Evolutionary conservation across 2,888 invertebrate species (phyloP).

Genomic region (Ceriagrion tenellum): DNA sequence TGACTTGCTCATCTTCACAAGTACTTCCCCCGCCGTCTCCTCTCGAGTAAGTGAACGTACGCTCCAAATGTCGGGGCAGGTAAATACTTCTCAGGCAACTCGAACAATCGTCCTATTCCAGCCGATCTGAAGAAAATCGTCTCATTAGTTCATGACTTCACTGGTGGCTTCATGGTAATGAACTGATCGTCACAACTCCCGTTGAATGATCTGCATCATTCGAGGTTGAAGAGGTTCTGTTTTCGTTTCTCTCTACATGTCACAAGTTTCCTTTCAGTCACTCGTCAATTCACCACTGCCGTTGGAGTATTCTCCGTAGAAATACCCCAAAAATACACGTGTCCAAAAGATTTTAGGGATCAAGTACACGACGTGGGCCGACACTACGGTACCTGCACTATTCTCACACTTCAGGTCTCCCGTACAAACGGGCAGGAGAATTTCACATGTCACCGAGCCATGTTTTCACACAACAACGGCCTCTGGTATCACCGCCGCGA

Average conservation of each 20-base stretch:
- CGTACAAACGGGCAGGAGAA: no score
- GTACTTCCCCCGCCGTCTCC: background rate
- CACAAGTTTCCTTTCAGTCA: background rate
- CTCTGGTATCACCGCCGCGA: no score
- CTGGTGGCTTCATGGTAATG: background rate
- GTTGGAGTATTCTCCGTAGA: background rate
- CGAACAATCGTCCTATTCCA: background rate
- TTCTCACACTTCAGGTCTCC: no score
- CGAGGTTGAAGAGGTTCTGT: background rate
- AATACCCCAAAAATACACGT: no score
- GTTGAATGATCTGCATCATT: background rate
- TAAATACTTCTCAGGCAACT: background rate
- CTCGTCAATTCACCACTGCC: background rate
- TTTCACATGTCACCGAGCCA: no score
- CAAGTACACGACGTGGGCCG: no score
- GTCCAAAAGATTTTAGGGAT: no score
- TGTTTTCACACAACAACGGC: no score
- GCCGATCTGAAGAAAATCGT: background rate
- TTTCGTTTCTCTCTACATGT: background rate
- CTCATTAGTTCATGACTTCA: background rate
- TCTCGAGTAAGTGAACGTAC: background rate
- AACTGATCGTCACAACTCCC: background rate
- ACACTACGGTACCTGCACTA: no score
- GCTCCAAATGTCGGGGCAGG: background rate
- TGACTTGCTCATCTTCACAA: conserved; percentile 80